Evolutionary conservation across 2,888 invertebrate genomes (phyloP), one percentile per base, ranked within the genome.

Genomic region (Vanessa cardui): DNA sequence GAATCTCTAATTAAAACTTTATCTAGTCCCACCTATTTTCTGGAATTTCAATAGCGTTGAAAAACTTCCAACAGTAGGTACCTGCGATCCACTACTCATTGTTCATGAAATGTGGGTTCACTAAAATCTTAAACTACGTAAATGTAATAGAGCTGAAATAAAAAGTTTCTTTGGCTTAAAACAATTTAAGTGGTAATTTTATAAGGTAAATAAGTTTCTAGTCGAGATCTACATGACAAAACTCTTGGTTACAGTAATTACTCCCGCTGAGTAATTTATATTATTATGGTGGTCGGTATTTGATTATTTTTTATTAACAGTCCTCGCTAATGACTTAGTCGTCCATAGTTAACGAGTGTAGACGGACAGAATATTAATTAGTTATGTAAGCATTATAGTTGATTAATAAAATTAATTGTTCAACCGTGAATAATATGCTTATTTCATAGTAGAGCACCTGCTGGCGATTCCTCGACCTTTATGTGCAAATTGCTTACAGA

Each of bases 1-100:
- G 92, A 91, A 90, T 91, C 87, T 84, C 89, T 88, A 90, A 92
- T 92, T 92, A 92, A 92, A 92, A 92, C 85, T 92, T 92, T 90
- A 86, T 90, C 92, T 92, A 91, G 86, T 72, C 78, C 73, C 76
- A 74, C 56, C 67, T 69, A 66, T 63, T 66, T 62, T 45, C 20
- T 58, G 68, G 62, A 70, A 65, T 54, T 33, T 61, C 56, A 26
- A 52, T 44, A 64, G 12, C 26, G 12, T 31, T 56, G 21, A 33
- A 59, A 60, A 64, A 61, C 31, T 60, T 64, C 60, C 8, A 60
- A 60, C 59, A 31, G 21, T 12, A 18, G 9, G 39, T 33, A 56
- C 33, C 33, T 26, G 26, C 26, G 26, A 26, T 5, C 26, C 12
- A 12, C 12, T 39, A 12, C 12, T 39, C 39, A 39, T 39, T 39